phyloP scores from a whole-genome alignment of 92 coral and sea anemone species.

The Heliopora coerulea region DNA sequence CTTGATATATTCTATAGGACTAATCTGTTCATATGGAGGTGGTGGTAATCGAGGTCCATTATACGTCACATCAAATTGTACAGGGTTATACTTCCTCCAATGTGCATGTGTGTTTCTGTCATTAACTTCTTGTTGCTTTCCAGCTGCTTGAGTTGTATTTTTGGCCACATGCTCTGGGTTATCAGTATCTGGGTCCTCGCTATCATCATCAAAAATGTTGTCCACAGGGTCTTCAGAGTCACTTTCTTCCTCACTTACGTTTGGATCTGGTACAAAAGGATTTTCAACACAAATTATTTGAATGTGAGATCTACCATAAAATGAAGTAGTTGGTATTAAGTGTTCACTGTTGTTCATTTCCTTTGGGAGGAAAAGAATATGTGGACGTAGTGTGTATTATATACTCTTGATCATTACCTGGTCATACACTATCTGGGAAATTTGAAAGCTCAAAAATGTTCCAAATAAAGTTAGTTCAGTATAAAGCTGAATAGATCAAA shows the following conservation, averaged over 20 bases:
- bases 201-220: constrained; percentile 3
- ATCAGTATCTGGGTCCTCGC: not conserved
- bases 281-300: not conserved
- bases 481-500: too few species aligned
- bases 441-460: not conserved
- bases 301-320: constrained; percentile 1
- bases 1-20: constrained; percentile 28
- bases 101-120: not conserved
- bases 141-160: not conserved
- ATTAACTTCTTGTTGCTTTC: not conserved
- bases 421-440: not conserved
- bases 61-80: constrained; percentile 12
- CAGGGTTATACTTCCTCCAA: constrained; percentile 29
- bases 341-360: not conserved
- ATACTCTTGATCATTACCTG: not conserved
- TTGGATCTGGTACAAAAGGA: constrained; percentile 9
- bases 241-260: constrained; percentile 5
- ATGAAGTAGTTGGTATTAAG: constrained; percentile 1
- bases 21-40: constrained; percentile 26
- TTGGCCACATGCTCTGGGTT: not conserved
- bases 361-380: not conserved
- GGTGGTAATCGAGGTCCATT: constrained; percentile 36
- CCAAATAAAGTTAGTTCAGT: too few species aligned
- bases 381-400: too few species aligned
- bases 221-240: not conserved